Conservation (phyloP, 2,888 invertebrate species). For the Tortricodes alternella region DNA sequence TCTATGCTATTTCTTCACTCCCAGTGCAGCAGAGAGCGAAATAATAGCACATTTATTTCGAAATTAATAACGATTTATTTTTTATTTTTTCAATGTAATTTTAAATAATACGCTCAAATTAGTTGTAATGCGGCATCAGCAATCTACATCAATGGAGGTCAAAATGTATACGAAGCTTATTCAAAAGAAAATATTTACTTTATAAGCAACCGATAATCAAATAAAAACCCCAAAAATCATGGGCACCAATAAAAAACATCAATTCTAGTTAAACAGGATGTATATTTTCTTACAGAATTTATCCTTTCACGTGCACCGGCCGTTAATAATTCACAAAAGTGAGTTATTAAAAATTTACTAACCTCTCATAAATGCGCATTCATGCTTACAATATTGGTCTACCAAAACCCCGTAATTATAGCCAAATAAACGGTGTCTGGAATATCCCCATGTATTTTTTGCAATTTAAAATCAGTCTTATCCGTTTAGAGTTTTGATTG, state of each 20-base stretch:
- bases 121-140: too few species aligned
- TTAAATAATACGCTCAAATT: too few species aligned
- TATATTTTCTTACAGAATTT: too few species aligned
- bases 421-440: constrained; percentile 38
- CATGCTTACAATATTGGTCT: constrained; percentile 50
- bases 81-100: too few species aligned
- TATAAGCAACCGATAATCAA: neutral
- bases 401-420: constrained; percentile 45
- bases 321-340: constrained; percentile 11
- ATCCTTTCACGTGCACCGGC: constrained; percentile 20
- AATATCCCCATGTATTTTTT: constrained; percentile 11
- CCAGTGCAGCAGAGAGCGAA: too few species aligned
- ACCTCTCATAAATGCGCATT: constrained; percentile 42
- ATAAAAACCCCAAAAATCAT: neutral
- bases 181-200: neutral
- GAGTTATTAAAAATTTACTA: constrained; percentile 41
- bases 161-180: too few species aligned
- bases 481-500: constrained; percentile 20
- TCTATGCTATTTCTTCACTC: too few species aligned
- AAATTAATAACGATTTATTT: too few species aligned
- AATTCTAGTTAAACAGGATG: neutral
- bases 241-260: neutral
- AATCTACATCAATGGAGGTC: too few species aligned
- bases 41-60: too few species aligned
- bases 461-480: constrained; percentile 35